Evolutionary conservation across 2,797 vertebrate genomes (phyloP).

Genomic region (Sebastes taczanowskii): DNA sequence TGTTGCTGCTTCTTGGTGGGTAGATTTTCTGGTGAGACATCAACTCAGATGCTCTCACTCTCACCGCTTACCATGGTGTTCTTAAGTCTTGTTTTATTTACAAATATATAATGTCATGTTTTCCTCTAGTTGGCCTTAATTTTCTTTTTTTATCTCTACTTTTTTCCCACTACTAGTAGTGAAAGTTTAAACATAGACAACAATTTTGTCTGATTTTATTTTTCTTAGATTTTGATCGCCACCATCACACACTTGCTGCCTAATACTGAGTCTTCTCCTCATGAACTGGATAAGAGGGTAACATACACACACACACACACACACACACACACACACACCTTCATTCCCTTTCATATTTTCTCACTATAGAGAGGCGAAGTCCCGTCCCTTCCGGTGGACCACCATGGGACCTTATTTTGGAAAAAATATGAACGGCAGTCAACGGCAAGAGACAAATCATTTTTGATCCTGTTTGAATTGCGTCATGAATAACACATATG

Average conservation of each 20-base stretch:
- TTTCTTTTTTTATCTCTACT: neutral
- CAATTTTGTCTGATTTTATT: neutral
- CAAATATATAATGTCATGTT: neutral
- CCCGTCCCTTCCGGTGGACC: too few relatives aligned
- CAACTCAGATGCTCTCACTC: neutral
- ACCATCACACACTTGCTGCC: conserved; percentile 95
- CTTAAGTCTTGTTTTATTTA: neutral
- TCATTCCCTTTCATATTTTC: neutral
- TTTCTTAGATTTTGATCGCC: conserved; percentile 91
- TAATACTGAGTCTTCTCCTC: conserved; percentile 91
- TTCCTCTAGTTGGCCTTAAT: neutral
- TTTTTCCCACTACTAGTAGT: neutral
- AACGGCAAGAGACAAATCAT: too few relatives aligned
- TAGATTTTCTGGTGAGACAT: neutral
- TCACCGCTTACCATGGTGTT: neutral
- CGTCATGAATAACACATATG: rapidly evolving
- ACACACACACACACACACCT: neutral
- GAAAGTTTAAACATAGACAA: neutral
- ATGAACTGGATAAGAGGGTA: conserved; percentile 97
- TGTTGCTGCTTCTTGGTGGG: neutral
- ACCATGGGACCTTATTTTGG: too few relatives aligned
- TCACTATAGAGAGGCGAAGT: too few relatives aligned
- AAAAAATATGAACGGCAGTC: too few relatives aligned
- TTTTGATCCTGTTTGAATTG: too few relatives aligned
- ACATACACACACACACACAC: neutral